Conservation (phyloP, 2,888 invertebrate genomes). For the Stenchaetothrips biformis region DNA sequence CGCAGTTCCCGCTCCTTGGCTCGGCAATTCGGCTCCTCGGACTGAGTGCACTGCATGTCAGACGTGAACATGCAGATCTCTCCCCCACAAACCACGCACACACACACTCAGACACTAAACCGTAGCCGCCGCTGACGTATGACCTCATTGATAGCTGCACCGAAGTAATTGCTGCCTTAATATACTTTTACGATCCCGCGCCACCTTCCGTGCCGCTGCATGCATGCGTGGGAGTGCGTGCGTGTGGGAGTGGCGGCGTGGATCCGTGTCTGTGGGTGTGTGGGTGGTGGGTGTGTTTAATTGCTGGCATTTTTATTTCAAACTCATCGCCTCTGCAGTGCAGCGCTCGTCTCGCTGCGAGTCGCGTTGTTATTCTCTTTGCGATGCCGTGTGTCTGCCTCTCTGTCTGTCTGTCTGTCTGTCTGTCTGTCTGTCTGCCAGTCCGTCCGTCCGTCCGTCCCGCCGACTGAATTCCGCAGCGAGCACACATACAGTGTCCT, state of each 20-base stretch:
- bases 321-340: not conserved
- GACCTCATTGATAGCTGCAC: slow-evolving; percentile 14
- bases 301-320: slow-evolving; percentile 15
- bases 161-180: not conserved
- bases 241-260: no score
- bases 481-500: no score
- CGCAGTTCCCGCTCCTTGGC: no score
- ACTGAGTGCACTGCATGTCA: not conserved
- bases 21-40: not conserved
- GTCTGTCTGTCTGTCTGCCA: not conserved
- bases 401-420: not conserved
- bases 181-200: slow-evolving; percentile 3
- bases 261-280: not conserved
- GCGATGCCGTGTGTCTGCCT: slow-evolving; percentile 1
- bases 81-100: not conserved
- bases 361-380: not conserved
- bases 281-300: not conserved
- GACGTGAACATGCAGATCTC: not conserved
- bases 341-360: not conserved
- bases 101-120: not conserved
- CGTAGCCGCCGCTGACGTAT: not conserved
- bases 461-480: not conserved
- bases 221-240: no score
- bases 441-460: not conserved
- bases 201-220: no score